A percentile compares a stretch with the other conserved stretches of the same genome.
Conservation (phyloP, 2,113 vertebrate species). For the Ceyx margarethae region DNA sequence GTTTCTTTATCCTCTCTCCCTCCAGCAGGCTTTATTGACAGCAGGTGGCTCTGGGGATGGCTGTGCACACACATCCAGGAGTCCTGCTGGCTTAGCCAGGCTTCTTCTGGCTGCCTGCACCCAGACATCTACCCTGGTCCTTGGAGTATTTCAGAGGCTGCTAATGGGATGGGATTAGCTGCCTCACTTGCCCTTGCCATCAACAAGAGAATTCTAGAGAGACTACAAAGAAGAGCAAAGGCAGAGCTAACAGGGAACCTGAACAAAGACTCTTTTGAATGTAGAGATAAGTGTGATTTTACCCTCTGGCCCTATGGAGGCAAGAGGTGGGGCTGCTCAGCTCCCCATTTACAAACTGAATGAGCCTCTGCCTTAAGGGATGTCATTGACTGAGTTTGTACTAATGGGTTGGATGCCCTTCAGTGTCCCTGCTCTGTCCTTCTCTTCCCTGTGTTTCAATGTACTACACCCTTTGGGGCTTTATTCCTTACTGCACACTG, state of each 20-base stretch:
- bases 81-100: background rate
- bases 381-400: background rate
- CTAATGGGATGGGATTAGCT: conserved; percentile 16
- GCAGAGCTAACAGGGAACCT: background rate
- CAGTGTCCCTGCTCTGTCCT: background rate
- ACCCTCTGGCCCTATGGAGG: background rate
- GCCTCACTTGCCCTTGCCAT: conserved; percentile 25
- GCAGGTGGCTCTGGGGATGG: background rate
- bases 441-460: background rate
- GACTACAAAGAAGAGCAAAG: conserved; percentile 12
- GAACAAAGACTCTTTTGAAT: conserved; percentile 37
- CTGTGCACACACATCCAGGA: background rate
- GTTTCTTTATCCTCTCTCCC: background rate
- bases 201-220: conserved; percentile 22
- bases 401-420: conserved; percentile 30
- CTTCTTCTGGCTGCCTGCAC: background rate
- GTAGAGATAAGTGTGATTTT: background rate
- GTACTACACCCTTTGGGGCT: background rate
- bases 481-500: background rate
- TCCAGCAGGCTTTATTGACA: background rate
- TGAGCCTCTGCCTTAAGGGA: background rate
- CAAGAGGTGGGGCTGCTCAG: conserved; percentile 22
- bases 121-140: rapidly evolving
- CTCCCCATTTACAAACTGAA: background rate
- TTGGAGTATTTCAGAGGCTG: conserved; percentile 24